A percentile compares a stretch with the other conserved stretches of the same genome.
phyloP scores from a whole-genome alignment of 2,797 vertebrate species.

The Anniella stebbinsi region DNA sequence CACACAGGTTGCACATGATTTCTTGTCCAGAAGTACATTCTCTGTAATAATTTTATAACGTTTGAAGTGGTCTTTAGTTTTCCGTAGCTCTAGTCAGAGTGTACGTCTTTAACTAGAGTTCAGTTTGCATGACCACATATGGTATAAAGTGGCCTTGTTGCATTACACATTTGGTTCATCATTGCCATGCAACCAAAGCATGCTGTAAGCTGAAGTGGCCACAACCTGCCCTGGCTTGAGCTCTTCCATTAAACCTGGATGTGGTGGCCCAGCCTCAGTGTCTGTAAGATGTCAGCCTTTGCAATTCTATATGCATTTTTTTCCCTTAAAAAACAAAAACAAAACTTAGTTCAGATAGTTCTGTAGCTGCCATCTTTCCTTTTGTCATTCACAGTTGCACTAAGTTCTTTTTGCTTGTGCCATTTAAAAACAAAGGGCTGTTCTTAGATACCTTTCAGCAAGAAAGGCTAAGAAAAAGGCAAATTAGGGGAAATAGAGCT shows the following conservation, averaged over 20 bases:
- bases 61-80: neutral
- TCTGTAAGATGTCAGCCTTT: neutral
- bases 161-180: neutral
- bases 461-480: too few relatives aligned
- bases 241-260: neutral
- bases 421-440: neutral
- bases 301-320: neutral
- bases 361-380: neutral
- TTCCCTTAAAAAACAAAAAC: too few relatives aligned
- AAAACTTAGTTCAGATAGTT: too few relatives aligned
- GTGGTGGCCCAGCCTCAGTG: neutral
- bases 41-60: neutral
- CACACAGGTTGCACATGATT: neutral
- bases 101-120: neutral
- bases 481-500: neutral
- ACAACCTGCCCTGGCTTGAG: neutral
- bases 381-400: neutral
- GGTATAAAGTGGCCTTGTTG: neutral
- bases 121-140: neutral
- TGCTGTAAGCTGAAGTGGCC: neutral
- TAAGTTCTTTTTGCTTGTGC: neutral
- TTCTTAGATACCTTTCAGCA: neutral
- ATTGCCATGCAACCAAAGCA: neutral
- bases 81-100: neutral
- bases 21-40: neutral